These are phyloP conservation scores for Oryzias curvinotus DNA, from an alignment of 2,113 vertebrate species.

Conservation along the genomic window DNA sequence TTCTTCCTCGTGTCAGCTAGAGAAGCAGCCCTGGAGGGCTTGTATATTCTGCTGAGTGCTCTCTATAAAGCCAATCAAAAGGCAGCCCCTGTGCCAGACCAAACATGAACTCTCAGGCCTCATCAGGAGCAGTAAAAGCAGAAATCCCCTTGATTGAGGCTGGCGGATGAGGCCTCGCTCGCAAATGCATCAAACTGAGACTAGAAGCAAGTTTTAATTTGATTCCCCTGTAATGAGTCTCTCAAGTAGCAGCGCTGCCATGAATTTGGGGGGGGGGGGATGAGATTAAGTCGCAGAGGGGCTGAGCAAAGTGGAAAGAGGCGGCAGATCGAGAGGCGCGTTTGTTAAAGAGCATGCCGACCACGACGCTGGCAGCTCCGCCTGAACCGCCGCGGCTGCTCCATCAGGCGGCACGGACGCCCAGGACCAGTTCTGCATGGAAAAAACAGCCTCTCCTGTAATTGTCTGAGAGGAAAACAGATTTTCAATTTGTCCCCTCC, in stretches of 20 bases:
- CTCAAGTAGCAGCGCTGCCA: constrained; percentile 46
- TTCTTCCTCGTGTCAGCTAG: too few relatives aligned
- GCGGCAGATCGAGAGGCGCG: constrained; percentile 38
- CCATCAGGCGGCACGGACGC: constrained; percentile 16
- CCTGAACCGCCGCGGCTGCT: constrained; percentile 30
- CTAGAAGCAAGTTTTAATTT: constrained; percentile 67
- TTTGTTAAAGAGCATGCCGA: constrained; percentile 32
- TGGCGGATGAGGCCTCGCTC: constrained; percentile 49
- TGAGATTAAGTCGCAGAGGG: constrained; percentile 57
- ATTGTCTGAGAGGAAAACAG: constrained; percentile 72
- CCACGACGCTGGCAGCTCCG: too few relatives aligned
- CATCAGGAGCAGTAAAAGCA: constrained; percentile 30
- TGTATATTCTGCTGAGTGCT: constrained; percentile 5
- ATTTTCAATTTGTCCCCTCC: constrained; percentile 77
- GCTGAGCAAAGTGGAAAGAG: constrained; percentile 16
- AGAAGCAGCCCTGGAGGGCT: background rate
- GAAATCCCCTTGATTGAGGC: constrained; percentile 32
- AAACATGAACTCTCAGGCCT: constrained; percentile 38
- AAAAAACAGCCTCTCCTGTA: constrained; percentile 73
- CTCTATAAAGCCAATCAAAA: constrained; percentile 30
- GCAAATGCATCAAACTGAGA: constrained; percentile 64
- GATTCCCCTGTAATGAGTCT: constrained; percentile 68
- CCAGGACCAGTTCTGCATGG: constrained; percentile 34
- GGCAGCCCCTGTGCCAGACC: constrained; percentile 29
- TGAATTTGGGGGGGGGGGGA: constrained; percentile 48